phyloP scores from a whole-genome alignment of 2,797 vertebrate genomes.

The Glyptemys insculpta region DNA sequence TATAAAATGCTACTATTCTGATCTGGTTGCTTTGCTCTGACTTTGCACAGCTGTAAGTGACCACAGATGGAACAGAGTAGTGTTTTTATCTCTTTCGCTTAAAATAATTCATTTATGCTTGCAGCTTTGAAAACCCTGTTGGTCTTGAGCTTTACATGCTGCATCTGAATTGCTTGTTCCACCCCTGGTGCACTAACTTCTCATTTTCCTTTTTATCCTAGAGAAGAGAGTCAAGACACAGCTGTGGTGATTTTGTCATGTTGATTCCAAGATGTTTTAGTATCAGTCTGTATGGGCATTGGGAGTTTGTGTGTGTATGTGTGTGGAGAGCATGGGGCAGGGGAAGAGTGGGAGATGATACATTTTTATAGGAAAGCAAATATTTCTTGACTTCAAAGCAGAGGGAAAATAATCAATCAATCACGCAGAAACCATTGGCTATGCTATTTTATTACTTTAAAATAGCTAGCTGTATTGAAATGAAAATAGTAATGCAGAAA shows the following conservation, averaged over 20 bases:
- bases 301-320: neutral
- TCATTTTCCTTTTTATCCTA: constrained; percentile 56
- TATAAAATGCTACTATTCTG: neutral
- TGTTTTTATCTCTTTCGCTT: constrained; percentile 4
- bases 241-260: constrained; percentile 38
- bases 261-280: constrained; percentile 26
- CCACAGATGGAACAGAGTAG: constrained; percentile 1
- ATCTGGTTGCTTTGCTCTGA: neutral
- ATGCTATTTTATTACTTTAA: constrained; percentile 53
- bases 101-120: constrained; percentile 56
- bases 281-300: neutral
- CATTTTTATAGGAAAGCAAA: neutral
- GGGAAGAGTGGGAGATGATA: neutral
- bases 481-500: constrained; percentile 44
- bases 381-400: constrained; percentile 51
- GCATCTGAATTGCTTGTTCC: constrained; percentile 25
- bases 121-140: neutral
- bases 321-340: neutral
- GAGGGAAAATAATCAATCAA: constrained; percentile 39
- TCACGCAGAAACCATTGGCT: constrained; percentile 8
- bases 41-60: constrained; percentile 21
- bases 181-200: neutral
- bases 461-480: constrained; percentile 31
- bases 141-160: constrained; percentile 8
- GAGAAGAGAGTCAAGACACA: constrained; percentile 54